Percentiles rank a stretch among this genome's conserved stretches.
Evolutionary conservation across 2,888 invertebrate species (phyloP).

Genomic region (Cyclophora albipunctata): DNA sequence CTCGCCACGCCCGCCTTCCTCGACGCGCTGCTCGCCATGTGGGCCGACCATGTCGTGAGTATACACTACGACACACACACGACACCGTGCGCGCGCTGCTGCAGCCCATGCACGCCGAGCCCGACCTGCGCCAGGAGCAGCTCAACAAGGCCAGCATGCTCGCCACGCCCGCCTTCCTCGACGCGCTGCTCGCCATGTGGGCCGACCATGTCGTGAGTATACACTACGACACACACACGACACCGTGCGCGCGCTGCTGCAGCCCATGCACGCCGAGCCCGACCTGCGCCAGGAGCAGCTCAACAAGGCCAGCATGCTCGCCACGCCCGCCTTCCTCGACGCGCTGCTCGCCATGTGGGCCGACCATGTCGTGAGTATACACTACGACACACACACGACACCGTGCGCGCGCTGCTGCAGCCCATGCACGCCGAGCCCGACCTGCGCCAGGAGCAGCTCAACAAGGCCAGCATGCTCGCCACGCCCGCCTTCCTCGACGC

Average conservation of each 20-base stretch:
- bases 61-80: no score
- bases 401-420: conserved; percentile 98
- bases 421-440: conserved; percentile 99
- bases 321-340: conserved; percentile 93
- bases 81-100: conserved; percentile 98
- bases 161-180: conserved; percentile 92
- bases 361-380: conserved; percentile 87
- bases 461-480: conserved; percentile 96
- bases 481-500: conserved; percentile 94
- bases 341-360: conserved; percentile 96
- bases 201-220: conserved; percentile 90
- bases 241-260: conserved; percentile 98
- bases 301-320: conserved; percentile 96
- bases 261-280: conserved; percentile 97
- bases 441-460: conserved; percentile 96
- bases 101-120: conserved; percentile 98
- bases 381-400: no score
- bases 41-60: conserved; percentile 94
- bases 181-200: conserved; percentile 96
- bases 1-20: conserved; percentile 93
- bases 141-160: conserved; percentile 97
- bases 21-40: conserved; percentile 94
- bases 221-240: no score
- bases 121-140: conserved; percentile 97
- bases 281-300: conserved; percentile 98